phyloP scores from a whole-genome alignment of 2,888 invertebrate species.

The Watsonalla binaria region DNA sequence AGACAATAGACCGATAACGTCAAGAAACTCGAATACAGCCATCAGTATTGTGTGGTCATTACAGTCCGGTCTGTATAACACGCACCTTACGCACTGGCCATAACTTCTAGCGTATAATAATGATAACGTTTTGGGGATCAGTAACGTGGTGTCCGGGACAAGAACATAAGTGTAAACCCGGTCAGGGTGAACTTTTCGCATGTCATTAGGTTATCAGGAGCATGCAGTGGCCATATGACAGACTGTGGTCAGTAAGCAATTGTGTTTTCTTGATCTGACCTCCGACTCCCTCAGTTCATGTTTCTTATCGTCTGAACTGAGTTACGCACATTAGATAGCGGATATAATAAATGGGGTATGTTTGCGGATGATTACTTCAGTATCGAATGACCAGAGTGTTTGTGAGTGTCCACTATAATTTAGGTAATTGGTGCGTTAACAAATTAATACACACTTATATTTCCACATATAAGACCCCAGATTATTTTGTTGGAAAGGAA shows the following conservation, averaged over 20 bases:
- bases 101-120: slow-evolving; percentile 7
- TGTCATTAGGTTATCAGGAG: slow-evolving; percentile 60
- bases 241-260: slow-evolving; percentile 55
- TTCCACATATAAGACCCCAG: neutral
- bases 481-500: neutral
- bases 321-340: slow-evolving; percentile 70
- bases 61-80: slow-evolving; percentile 15
- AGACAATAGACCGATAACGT: slow-evolving; percentile 49
- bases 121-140: slow-evolving; percentile 14
- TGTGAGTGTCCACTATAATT: slow-evolving; percentile 37
- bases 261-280: slow-evolving; percentile 62
- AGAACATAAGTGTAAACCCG: slow-evolving; percentile 36
- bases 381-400: slow-evolving; percentile 49
- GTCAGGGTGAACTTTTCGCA: slow-evolving; percentile 45
- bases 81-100: slow-evolving; percentile 6
- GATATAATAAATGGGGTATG: slow-evolving; percentile 70
- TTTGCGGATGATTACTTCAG: slow-evolving; percentile 61
- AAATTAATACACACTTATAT: neutral
- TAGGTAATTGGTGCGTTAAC: slow-evolving; percentile 31
- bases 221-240: slow-evolving; percentile 60
- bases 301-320: slow-evolving; percentile 52
- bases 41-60: slow-evolving; percentile 30
- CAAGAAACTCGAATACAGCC: slow-evolving; percentile 38
- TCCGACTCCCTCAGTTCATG: slow-evolving; percentile 50
- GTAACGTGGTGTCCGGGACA: slow-evolving; percentile 31